Percentiles rank a stretch among this genome's conserved stretches.
These are phyloP conservation scores for Tinamus major DNA, from an alignment of 2,797 vertebrate species.

Conservation along the genomic window DNA sequence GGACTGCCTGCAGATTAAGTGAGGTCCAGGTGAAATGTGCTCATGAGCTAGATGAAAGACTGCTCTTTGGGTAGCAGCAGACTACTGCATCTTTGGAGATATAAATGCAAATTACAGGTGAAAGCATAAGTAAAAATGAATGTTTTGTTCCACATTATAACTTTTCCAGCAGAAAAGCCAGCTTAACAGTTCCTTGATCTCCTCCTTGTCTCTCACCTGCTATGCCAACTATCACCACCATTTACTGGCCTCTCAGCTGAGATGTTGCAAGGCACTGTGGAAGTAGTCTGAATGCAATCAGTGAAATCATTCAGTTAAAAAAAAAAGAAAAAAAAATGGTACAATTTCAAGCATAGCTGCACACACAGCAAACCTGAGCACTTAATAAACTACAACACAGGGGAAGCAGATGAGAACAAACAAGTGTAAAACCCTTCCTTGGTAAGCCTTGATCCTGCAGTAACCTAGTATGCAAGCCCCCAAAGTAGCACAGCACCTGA, in stretches of 20 bases:
- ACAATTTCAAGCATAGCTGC: neutral
- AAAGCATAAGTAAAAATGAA: conserved; percentile 26
- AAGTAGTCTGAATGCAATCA: neutral
- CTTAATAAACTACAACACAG: neutral
- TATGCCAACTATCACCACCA: neutral
- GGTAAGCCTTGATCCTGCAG: neutral
- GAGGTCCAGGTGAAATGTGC: neutral
- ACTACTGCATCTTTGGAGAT: neutral
- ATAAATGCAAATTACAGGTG: conserved; percentile 24
- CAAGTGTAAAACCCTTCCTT: neutral
- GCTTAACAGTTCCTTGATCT: neutral
- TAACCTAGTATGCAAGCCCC: neutral
- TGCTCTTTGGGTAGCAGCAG: neutral
- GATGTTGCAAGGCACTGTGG: neutral
- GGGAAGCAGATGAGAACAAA: neutral
- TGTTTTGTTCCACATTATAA: neutral
- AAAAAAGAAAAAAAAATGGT: neutral
- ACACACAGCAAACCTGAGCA: neutral
- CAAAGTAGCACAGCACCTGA: neutral
- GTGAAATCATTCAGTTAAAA: neutral
- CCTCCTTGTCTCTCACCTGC: neutral
- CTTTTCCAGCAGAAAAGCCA: conserved; percentile 31
- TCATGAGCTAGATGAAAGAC: neutral
- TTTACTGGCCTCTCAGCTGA: neutral
- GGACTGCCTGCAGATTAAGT: neutral